phyloP scores from a whole-genome alignment of 2,797 vertebrate species.

The Acanthiza pusilla region DNA sequence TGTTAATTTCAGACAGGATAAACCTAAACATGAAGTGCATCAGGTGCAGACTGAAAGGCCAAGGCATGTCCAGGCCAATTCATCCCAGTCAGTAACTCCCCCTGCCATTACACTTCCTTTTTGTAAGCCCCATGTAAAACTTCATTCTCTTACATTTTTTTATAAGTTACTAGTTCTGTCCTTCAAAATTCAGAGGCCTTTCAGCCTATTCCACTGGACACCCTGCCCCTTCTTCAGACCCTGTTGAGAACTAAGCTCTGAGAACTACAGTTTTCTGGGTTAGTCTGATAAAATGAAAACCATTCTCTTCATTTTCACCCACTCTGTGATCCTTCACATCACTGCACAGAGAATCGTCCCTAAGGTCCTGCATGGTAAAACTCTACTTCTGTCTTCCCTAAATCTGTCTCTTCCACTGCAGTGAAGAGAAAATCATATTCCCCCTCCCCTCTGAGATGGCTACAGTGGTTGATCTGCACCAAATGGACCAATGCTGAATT shows the following conservation, averaged over 20 bases:
- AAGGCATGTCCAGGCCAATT: background rate
- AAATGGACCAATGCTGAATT: background rate
- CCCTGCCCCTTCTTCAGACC: background rate
- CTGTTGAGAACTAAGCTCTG: background rate
- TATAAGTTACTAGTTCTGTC: background rate
- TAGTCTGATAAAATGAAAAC: background rate
- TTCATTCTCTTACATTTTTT: background rate
- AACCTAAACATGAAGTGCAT: background rate
- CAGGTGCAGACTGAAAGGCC: background rate
- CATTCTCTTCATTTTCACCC: background rate
- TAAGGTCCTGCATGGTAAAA: background rate
- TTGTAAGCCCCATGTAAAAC: background rate
- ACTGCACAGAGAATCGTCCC: background rate
- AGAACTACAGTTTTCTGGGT: background rate
- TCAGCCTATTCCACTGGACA: background rate
- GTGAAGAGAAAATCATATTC: background rate
- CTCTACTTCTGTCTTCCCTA: background rate
- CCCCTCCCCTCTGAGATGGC: background rate
- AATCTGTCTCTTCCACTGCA: background rate
- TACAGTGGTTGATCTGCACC: background rate
- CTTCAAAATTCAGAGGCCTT: background rate
- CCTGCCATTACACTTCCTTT: fast-evolving
- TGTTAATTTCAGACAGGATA: background rate
- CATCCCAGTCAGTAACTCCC: background rate
- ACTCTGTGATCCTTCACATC: background rate